These are phyloP conservation scores for Peromyscus polionotus DNA, from an alignment of 2,113 vertebrate species.

Conservation along the genomic window DNA sequence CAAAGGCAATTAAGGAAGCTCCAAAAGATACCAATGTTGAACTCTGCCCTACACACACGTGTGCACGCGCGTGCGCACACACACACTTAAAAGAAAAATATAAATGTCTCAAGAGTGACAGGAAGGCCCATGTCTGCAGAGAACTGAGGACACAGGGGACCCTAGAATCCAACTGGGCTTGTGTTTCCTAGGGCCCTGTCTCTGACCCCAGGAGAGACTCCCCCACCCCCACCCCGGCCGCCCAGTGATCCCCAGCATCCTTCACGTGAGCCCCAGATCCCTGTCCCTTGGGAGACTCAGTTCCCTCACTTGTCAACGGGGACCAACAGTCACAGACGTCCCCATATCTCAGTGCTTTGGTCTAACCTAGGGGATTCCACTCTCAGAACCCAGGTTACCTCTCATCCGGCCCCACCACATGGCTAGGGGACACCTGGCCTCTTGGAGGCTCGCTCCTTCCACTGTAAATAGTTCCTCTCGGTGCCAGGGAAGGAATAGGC, in stretches of 20 bases:
- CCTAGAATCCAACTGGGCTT: neutral
- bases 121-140: neutral
- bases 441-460: fast-evolving
- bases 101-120: too few species aligned
- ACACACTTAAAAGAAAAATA: neutral
- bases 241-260: neutral
- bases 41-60: neutral
- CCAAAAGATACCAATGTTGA: neutral
- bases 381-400: fast-evolving
- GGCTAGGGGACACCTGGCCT: neutral
- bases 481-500: fast-evolving
- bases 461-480: neutral
- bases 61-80: too few species aligned
- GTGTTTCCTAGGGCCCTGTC: neutral
- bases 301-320: neutral
- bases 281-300: neutral
- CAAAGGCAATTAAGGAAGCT: neutral
- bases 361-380: neutral
- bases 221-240: too few species aligned
- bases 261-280: neutral
- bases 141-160: neutral
- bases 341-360: fast-evolving
- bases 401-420: neutral
- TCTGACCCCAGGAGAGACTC: neutral
- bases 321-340: fast-evolving